Percentiles rank a stretch among this genome's conserved stretches.
Conservation (phyloP, 2,797 vertebrate genomes). For the Phrynocephalus guinanensis region DNA sequence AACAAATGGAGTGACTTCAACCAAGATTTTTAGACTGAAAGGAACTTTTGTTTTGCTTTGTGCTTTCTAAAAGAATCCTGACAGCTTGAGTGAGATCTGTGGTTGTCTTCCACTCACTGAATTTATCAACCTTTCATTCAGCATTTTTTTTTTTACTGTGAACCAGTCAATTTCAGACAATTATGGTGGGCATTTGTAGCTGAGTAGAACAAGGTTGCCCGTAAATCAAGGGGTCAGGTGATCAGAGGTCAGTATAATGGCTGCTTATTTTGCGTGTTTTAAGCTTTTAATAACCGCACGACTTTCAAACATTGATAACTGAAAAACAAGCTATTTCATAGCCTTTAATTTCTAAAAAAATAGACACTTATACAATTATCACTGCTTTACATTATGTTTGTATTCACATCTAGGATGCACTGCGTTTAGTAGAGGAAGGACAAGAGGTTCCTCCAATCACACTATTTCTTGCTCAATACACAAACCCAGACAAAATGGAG, state of each 20-base stretch:
- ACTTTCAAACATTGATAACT: constrained; percentile 31
- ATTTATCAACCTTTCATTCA: constrained; percentile 53
- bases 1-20: constrained; percentile 69
- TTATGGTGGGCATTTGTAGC: constrained; percentile 65
- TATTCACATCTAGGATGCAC: not conserved
- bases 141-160: constrained; percentile 65
- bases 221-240: constrained; percentile 65
- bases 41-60: constrained; percentile 30
- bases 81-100: constrained; percentile 49
- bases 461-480: constrained; percentile 2
- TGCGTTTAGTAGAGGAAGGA: not conserved
- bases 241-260: constrained; percentile 61
- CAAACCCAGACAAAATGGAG: not conserved
- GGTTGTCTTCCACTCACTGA: constrained; percentile 57
- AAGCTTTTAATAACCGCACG: constrained; percentile 34
- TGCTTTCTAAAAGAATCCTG: constrained; percentile 37
- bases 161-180: constrained; percentile 72
- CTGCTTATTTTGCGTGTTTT: constrained; percentile 60
- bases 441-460: constrained; percentile 17
- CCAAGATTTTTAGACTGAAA: constrained; percentile 60
- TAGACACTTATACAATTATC: not conserved
- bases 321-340: constrained; percentile 52
- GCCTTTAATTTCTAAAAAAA: constrained; percentile 12
- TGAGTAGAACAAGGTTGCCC: constrained; percentile 70
- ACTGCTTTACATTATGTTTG: not conserved